phyloP scores from a whole-genome alignment of 2,888 invertebrate species.

The Cataglyphis altisquamis region DNA sequence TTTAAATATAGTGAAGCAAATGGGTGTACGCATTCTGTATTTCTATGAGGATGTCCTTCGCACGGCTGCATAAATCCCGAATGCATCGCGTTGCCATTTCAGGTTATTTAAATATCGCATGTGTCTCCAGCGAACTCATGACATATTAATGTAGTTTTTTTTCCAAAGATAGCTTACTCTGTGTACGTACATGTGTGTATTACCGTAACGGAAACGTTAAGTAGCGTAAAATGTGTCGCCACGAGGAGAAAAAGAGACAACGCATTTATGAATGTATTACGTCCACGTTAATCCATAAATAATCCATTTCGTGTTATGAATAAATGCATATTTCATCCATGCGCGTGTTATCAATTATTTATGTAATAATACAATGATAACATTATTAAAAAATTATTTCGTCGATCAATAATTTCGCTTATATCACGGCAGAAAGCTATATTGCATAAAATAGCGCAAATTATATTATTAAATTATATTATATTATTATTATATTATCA shows the following conservation, averaged over 20 bases:
- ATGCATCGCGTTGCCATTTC: constrained; percentile 12
- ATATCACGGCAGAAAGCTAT: not conserved
- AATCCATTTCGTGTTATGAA: constrained; percentile 36
- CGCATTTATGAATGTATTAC: constrained; percentile 34
- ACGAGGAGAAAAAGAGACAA: not conserved
- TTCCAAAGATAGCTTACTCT: not conserved
- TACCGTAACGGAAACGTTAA: constrained; percentile 16
- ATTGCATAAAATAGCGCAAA: not conserved
- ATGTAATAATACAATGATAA: not conserved
- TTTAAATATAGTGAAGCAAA: constrained; percentile 44
- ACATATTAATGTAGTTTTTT: constrained; percentile 38
- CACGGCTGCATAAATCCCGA: constrained; percentile 25
- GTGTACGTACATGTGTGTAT: not conserved
- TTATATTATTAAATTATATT: constrained; percentile 9
- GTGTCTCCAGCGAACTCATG: not conserved
- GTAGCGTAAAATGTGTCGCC: constrained; percentile 14
- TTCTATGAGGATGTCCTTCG: not conserved
- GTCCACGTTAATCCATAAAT: constrained; percentile 10
- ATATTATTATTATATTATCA: not conserved
- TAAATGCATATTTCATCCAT: constrained; percentile 24
- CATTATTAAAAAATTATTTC: constrained; percentile 3
- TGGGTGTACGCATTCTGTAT: constrained; percentile 4
- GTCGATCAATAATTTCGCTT: not conserved
- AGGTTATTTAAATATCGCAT: constrained; percentile 39
- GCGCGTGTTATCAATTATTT: constrained; percentile 24